A percentile compares a stretch with the other conserved stretches of the same genome.
Evolutionary conservation across 2,888 invertebrate species (phyloP).

Genomic region (Adelphocoris suturalis): DNA sequence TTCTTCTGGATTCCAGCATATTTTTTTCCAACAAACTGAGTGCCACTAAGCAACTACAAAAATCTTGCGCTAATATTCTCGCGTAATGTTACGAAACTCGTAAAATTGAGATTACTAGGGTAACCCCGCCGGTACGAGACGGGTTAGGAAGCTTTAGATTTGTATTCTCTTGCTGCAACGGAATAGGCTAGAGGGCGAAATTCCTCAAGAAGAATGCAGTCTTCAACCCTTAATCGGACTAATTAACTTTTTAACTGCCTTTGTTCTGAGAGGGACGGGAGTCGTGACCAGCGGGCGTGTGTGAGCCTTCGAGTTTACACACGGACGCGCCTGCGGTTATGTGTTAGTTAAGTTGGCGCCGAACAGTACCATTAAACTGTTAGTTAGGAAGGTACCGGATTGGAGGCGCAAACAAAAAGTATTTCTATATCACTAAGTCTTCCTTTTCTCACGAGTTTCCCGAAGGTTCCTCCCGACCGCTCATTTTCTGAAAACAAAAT

Average conservation of each 20-base stretch:
- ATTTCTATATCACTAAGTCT: slow-evolving; percentile 45
- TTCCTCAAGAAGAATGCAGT: slow-evolving; percentile 5
- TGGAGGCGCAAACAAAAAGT: not conserved
- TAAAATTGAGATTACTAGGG: no score
- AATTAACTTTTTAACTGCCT: slow-evolving; percentile 59
- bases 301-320: slow-evolving; percentile 42
- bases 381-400: slow-evolving; percentile 33
- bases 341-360: slow-evolving; percentile 40
- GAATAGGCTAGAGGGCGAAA: not conserved
- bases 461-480: not conserved
- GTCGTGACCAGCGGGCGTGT: slow-evolving; percentile 55
- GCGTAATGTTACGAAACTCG: no score
- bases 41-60: no score
- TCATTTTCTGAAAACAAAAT: not conserved
- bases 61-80: no score
- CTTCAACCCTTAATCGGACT: slow-evolving; percentile 54
- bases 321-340: slow-evolving; percentile 20
- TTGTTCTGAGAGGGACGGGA: slow-evolving; percentile 47
- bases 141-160: no score
- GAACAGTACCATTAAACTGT: slow-evolving; percentile 38
- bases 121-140: no score
- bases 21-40: no score
- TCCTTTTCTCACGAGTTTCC: slow-evolving; percentile 43
- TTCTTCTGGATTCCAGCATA: no score
- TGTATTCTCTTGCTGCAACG: no score